Percentiles rank a stretch among this genome's conserved stretches.
These are phyloP conservation scores for Tychaedon coryphoeus DNA, from an alignment of 2,113 vertebrate species.

Conservation along the genomic window DNA sequence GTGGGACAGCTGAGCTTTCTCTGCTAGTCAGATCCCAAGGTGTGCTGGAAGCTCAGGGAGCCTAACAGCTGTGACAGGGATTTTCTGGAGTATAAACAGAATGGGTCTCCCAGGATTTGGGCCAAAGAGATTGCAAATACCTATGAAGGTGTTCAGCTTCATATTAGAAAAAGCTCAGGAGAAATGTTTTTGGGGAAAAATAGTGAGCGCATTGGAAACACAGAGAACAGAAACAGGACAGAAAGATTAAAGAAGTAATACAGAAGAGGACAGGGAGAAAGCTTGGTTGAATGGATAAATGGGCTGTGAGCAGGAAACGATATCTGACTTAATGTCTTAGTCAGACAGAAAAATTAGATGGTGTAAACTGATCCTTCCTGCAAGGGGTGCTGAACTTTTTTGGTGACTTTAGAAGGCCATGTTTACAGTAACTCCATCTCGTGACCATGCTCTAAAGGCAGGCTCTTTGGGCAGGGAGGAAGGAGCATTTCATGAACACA, in stretches of 20 bases:
- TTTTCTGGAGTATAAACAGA: not conserved
- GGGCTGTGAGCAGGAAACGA: conserved; percentile 55
- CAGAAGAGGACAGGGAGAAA: not conserved
- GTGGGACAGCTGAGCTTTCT: not conserved
- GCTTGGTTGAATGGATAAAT: conserved; percentile 30
- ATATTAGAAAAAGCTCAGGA: not conserved
- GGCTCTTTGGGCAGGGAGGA: conserved; percentile 22
- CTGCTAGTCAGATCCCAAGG: not conserved
- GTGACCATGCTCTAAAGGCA: conserved; percentile 35
- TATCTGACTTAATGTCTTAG: conserved; percentile 72
- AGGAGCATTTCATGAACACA: not conserved
- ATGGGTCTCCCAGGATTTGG: not conserved
- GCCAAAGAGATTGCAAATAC: not conserved
- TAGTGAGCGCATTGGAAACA: not conserved
- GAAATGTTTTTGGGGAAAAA: not conserved
- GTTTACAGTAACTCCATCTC: conserved; percentile 68
- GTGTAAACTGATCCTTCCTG: conserved; percentile 69
- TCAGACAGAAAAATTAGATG: conserved; percentile 75
- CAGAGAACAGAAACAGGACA: not conserved
- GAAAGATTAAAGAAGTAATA: not conserved
- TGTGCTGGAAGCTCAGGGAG: not conserved
- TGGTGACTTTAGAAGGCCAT: conserved; percentile 71
- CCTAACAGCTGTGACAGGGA: not conserved
- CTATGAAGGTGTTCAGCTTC: not conserved
- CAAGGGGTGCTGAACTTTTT: conserved; percentile 69